These are phyloP conservation scores for Lonchura striata DNA, from an alignment of 2,113 vertebrate genomes.

Conservation along the genomic window DNA sequence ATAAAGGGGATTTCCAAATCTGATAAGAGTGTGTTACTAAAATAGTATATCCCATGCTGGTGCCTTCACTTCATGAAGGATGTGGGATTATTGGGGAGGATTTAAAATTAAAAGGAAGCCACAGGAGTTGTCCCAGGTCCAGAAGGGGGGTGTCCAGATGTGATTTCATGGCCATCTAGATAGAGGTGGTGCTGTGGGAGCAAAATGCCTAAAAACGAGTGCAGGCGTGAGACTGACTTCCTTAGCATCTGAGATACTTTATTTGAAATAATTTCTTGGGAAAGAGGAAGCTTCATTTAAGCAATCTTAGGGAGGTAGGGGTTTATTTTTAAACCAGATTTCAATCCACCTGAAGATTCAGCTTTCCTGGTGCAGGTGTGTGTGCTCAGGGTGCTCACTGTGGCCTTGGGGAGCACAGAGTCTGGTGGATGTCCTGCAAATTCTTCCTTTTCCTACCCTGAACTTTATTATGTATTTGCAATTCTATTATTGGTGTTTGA, in stretches of 20 bases:
- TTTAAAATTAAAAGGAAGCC: neutral
- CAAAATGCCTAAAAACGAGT: neutral
- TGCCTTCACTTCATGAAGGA: neutral
- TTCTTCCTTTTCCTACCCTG: neutral
- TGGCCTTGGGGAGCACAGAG: neutral
- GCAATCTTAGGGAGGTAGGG: neutral
- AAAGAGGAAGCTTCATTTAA: neutral
- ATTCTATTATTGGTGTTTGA: neutral
- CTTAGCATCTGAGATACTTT: neutral
- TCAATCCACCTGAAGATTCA: neutral
- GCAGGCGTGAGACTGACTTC: neutral
- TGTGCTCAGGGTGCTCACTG: neutral
- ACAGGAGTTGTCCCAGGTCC: neutral
- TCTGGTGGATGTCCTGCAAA: neutral
- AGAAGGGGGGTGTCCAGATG: fast-evolving
- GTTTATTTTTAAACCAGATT: neutral
- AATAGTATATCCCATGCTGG: neutral
- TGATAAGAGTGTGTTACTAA: neutral
- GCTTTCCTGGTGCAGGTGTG: neutral
- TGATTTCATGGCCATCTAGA: fast-evolving
- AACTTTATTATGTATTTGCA: neutral
- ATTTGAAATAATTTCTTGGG: neutral
- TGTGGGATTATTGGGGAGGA: neutral
- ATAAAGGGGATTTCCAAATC: neutral
- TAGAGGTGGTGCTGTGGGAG: neutral